Percentiles rank a stretch among this genome's conserved stretches.
These are phyloP conservation scores for Troglohyphantes excavatus DNA, from an alignment of 2,888 invertebrate species.

Conservation along the genomic window DNA sequence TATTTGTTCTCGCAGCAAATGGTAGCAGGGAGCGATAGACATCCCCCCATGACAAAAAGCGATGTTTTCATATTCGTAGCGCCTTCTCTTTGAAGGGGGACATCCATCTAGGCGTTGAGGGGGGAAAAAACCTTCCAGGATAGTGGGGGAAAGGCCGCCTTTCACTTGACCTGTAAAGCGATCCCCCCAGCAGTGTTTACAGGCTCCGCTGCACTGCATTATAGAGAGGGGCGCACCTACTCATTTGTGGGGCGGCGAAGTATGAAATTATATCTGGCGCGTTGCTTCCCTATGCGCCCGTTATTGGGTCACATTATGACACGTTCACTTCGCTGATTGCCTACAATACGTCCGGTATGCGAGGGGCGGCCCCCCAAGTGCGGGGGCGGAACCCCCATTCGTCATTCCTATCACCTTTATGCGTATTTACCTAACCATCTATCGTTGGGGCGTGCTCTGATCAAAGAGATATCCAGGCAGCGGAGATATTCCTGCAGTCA, in stretches of 20 bases:
- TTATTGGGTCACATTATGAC: slow-evolving; percentile 70
- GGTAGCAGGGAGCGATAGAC: neutral
- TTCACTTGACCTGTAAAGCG: slow-evolving; percentile 53
- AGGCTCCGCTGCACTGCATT: slow-evolving; percentile 63
- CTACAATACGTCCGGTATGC: slow-evolving; percentile 57
- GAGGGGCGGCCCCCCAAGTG: neutral
- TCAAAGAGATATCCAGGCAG: too few relatives aligned
- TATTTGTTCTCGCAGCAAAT: slow-evolving; percentile 72
- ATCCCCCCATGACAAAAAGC: slow-evolving; percentile 36
- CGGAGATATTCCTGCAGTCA: too few relatives aligned
- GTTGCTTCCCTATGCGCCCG: slow-evolving; percentile 47
- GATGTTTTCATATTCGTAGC: slow-evolving; percentile 75
- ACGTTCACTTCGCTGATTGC: slow-evolving; percentile 56
- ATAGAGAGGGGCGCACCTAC: slow-evolving; percentile 28
- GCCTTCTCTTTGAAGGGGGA: slow-evolving; percentile 74
- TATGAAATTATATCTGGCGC: slow-evolving; percentile 76
- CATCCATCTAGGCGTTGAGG: slow-evolving; percentile 73
- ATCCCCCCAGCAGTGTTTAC: slow-evolving; percentile 55
- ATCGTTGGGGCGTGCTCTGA: slow-evolving; percentile 5
- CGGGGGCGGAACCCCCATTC: slow-evolving; percentile 20
- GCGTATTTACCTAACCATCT: slow-evolving; percentile 44
- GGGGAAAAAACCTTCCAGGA: slow-evolving; percentile 35
- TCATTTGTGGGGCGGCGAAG: slow-evolving; percentile 72
- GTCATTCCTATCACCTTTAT: slow-evolving; percentile 48
- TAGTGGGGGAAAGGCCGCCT: slow-evolving; percentile 11